These are phyloP conservation scores for Limnephilus marmoratus DNA, from an alignment of 2,888 invertebrate species.

Conservation along the genomic window DNA sequence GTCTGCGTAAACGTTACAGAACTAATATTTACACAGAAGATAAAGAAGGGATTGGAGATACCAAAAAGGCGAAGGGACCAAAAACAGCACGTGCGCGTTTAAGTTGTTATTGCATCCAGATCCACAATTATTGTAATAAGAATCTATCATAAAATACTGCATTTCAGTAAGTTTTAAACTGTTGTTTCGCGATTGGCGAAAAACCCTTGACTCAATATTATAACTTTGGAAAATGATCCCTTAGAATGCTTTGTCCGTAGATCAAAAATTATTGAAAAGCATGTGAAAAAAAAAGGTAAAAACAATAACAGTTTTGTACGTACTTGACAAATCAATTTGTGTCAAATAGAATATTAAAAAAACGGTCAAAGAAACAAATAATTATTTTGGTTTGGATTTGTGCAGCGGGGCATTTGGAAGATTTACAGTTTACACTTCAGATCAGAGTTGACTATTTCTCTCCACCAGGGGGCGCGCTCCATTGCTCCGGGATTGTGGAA, in stretches of 20 bases:
- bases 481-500: slow-evolving; percentile 83
- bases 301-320: not conserved
- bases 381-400: slow-evolving; percentile 2
- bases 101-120: no score
- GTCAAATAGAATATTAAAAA: not conserved
- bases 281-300: not conserved
- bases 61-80: not conserved
- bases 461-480: slow-evolving; percentile 87
- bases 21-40: no score
- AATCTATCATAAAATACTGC: not conserved
- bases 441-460: slow-evolving; percentile 74
- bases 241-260: not conserved
- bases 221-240: not conserved
- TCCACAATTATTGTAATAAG: not conserved
- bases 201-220: not conserved
- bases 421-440: slow-evolving; percentile 61
- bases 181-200: not conserved
- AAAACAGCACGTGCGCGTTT: not conserved
- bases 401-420: not conserved
- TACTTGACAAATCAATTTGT: not conserved
- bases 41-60: not conserved
- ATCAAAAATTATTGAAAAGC: not conserved
- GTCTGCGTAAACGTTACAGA: no score
- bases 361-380: not conserved
- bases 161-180: not conserved